Evolutionary conservation across 2,797 vertebrate genomes (phyloP).

Genomic region (Hoplostethus mediterraneus): DNA sequence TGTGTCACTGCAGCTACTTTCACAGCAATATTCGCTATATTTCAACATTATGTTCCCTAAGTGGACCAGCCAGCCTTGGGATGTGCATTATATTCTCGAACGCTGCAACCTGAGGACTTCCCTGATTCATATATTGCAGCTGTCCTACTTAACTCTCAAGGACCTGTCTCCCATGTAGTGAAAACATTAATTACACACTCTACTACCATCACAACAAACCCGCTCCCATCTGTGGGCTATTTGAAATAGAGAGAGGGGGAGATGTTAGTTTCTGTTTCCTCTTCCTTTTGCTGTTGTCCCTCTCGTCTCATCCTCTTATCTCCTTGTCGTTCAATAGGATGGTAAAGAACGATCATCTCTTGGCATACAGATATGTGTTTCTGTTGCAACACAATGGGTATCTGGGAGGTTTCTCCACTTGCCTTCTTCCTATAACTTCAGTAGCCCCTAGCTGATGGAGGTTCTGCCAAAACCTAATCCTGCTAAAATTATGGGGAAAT

Average conservation of each 20-base stretch:
- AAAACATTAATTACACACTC: constrained; percentile 43
- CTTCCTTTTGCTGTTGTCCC: neutral
- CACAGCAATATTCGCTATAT: neutral
- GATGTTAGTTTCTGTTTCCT: neutral
- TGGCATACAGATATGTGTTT: neutral
- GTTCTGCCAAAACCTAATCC: constrained; percentile 36
- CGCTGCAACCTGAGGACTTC: constrained; percentile 11
- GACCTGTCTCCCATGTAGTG: constrained; percentile 10
- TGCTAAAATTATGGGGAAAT: constrained; percentile 54
- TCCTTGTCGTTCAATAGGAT: neutral
- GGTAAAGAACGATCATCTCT: neutral
- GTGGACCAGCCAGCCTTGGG: neutral
- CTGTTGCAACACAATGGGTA: neutral
- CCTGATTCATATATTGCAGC: neutral
- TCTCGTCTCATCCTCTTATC: too few relatives aligned
- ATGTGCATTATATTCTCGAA: neutral
- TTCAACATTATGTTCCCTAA: neutral
- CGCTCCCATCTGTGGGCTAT: constrained; percentile 13
- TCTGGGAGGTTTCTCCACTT: constrained; percentile 23
- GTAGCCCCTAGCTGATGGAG: constrained; percentile 19
- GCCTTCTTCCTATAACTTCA: constrained; percentile 21
- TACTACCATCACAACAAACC: constrained; percentile 9
- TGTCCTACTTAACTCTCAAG: constrained; percentile 49
- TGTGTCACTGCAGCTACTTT: neutral
- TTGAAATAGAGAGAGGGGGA: constrained; percentile 17